Evolutionary conservation across 2,113 vertebrate species (phyloP).

Genomic region (Acrocephalus arundinaceus): DNA sequence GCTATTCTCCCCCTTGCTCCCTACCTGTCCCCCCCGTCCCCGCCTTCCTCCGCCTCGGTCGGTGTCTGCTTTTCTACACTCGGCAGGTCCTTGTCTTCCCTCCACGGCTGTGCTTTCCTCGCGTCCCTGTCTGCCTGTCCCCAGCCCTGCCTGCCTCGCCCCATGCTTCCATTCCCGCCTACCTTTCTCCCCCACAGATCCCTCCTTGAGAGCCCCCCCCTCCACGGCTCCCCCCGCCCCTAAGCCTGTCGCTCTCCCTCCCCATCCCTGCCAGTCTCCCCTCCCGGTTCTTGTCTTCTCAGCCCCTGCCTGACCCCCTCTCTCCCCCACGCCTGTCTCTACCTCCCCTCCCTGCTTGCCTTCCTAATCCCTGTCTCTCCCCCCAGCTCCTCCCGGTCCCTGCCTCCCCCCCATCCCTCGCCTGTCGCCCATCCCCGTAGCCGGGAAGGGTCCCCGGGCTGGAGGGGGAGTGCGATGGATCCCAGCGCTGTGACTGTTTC

Average conservation of each 20-base stretch:
- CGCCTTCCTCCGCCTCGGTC: background rate
- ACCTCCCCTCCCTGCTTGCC: too few relatives aligned
- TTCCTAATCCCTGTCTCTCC: background rate
- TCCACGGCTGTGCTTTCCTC: background rate
- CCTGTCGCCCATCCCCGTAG: background rate
- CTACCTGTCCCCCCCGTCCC: too few relatives aligned
- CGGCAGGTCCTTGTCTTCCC: background rate
- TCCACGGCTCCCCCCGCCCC: too few relatives aligned
- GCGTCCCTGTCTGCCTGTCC: background rate
- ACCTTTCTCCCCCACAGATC: background rate
- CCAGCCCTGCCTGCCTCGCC: background rate
- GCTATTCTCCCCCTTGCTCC: background rate
- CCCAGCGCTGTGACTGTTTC: rapidly evolving
- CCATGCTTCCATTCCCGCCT: background rate
- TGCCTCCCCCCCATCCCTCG: background rate
- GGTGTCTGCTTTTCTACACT: background rate
- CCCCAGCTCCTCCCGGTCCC: background rate
- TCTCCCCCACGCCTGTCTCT: background rate
- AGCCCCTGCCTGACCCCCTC: background rate
- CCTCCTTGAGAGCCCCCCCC: background rate
- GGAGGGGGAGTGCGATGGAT: background rate
- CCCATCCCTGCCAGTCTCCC: background rate
- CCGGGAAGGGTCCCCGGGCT: background rate
- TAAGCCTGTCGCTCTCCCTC: background rate
- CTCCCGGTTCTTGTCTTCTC: background rate